Conservation (phyloP, 1,140 invertebrate genomes). For the Dysdera silvatica region DNA sequence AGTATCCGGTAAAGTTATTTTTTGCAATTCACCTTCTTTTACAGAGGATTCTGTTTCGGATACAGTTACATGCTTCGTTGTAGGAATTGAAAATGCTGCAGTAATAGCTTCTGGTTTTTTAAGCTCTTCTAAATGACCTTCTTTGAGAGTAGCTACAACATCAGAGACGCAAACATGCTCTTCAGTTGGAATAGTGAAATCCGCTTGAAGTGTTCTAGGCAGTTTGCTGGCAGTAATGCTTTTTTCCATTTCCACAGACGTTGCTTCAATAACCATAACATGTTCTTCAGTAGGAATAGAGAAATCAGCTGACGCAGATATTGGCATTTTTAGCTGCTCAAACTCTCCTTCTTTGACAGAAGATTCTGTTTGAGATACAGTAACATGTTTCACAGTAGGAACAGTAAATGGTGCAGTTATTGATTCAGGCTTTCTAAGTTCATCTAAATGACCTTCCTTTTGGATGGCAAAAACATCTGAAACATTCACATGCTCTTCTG, state of each 20-base stretch:
- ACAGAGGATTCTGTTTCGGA: slow-evolving; percentile 25
- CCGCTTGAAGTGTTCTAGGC: slow-evolving; percentile 4
- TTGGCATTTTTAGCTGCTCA: background rate
- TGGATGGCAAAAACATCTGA: background rate
- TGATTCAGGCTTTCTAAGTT: slow-evolving; percentile 5
- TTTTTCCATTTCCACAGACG: slow-evolving; percentile 22
- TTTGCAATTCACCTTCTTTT: slow-evolving; percentile 23
- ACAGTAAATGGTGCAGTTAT: slow-evolving; percentile 5
- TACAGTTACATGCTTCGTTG: slow-evolving; percentile 26
- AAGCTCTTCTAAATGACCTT: slow-evolving; percentile 14
- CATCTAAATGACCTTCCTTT: slow-evolving; percentile 12
- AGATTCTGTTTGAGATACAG: slow-evolving; percentile 17
- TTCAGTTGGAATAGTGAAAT: slow-evolving; percentile 22
- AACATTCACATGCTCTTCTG: slow-evolving; percentile 25
- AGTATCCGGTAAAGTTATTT: slow-evolving; percentile 11
- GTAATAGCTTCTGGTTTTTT: slow-evolving; percentile 12
- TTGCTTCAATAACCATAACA: slow-evolving; percentile 18
- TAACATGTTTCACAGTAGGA: slow-evolving; percentile 9
- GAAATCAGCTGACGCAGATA: slow-evolving; percentile 1
- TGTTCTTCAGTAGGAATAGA: slow-evolving; percentile 17
- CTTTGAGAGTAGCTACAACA: slow-evolving; percentile 20
- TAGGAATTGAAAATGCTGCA: slow-evolving; percentile 22
- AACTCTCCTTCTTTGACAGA: slow-evolving; percentile 25
- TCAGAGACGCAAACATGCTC: slow-evolving; percentile 23
- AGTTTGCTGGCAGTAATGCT: background rate